A percentile compares a stretch with the other conserved stretches of the same genome.
These are phyloP conservation scores for Coelopa pilipes DNA, from an alignment of 2,888 invertebrate genomes.

Conservation along the genomic window DNA sequence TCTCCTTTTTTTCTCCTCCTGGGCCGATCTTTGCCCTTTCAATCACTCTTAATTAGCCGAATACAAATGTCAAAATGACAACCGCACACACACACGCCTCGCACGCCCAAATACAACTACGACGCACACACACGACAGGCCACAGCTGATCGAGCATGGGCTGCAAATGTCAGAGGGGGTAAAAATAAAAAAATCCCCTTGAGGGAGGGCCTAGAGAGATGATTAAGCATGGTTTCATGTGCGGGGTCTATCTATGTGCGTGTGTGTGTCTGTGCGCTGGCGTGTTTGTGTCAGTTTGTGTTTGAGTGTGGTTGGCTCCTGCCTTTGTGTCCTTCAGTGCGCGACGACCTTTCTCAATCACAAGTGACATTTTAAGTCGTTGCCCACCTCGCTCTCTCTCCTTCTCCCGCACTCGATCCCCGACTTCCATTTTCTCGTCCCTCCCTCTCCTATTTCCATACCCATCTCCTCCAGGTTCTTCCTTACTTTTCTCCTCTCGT, in stretches of 20 bases:
- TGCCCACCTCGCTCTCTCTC: background rate
- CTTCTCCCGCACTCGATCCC: background rate
- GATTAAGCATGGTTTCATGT: constrained; percentile 11
- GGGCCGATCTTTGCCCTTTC: constrained; percentile 9
- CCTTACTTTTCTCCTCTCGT: too few species aligned
- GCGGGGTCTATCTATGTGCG: background rate
- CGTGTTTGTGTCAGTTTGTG: background rate
- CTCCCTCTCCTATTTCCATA: too few species aligned
- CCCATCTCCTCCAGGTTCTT: too few species aligned
- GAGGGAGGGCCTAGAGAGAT: background rate
- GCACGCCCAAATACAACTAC: constrained; percentile 39
- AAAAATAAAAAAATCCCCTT: constrained; percentile 4
- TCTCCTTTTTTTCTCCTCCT: background rate
- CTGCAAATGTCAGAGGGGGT: constrained; percentile 48
- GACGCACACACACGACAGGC: too few species aligned
- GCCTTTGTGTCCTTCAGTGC: background rate
- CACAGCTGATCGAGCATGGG: constrained; percentile 28
- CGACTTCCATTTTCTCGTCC: too few species aligned
- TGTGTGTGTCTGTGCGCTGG: background rate
- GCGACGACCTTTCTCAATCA: constrained; percentile 20
- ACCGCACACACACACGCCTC: constrained; percentile 15
- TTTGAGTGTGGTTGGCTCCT: too few species aligned
- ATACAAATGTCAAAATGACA: constrained; percentile 20
- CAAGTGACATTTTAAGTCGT: constrained; percentile 11
- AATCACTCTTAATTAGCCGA: constrained; percentile 22